phyloP scores from a whole-genome alignment of 2,888 invertebrate species.

The Leuctra nigra region DNA sequence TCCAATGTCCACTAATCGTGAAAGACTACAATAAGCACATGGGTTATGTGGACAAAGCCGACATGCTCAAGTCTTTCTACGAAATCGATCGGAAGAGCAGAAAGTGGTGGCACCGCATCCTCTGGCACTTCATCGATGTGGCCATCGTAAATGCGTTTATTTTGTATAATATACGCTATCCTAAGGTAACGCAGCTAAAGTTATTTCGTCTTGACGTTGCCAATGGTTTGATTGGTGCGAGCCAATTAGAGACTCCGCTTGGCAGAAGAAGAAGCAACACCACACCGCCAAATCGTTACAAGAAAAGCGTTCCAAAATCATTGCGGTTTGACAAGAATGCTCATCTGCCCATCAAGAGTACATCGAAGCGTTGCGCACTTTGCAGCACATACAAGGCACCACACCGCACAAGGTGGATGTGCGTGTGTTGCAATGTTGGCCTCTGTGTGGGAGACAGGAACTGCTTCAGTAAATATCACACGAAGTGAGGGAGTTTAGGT shows the following conservation, averaged over 20 bases:
- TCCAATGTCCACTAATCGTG: constrained; percentile 32
- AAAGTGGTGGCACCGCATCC: constrained; percentile 35
- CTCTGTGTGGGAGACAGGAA: constrained; percentile 28
- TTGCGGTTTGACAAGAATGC: constrained; percentile 26
- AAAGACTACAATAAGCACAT: constrained; percentile 34
- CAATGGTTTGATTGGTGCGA: constrained; percentile 23
- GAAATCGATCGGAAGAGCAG: constrained; percentile 33
- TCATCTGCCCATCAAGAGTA: constrained; percentile 29
- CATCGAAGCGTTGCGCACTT: constrained; percentile 27
- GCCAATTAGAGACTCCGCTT: constrained; percentile 3
- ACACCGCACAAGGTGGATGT: constrained; percentile 29
- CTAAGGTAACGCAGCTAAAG: constrained; percentile 20
- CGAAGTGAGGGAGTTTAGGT: no score
- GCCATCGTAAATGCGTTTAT: constrained; percentile 24
- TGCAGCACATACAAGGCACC: constrained; percentile 29
- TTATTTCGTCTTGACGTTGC: constrained; percentile 26
- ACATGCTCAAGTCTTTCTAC: constrained; percentile 33
- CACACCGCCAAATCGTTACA: not conserved
- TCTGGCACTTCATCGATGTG: constrained; percentile 33
- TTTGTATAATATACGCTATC: constrained; percentile 21
- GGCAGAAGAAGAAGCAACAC: not conserved
- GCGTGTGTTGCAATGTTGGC: constrained; percentile 27
- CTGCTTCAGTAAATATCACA: constrained; percentile 24
- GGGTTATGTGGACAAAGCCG: constrained; percentile 35
- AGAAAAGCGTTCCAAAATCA: constrained; percentile 21